Percentiles rank a stretch among this genome's conserved stretches.
Evolutionary conservation across 2,888 invertebrate species (phyloP).

Genomic region (Amphipoea lucens): DNA sequence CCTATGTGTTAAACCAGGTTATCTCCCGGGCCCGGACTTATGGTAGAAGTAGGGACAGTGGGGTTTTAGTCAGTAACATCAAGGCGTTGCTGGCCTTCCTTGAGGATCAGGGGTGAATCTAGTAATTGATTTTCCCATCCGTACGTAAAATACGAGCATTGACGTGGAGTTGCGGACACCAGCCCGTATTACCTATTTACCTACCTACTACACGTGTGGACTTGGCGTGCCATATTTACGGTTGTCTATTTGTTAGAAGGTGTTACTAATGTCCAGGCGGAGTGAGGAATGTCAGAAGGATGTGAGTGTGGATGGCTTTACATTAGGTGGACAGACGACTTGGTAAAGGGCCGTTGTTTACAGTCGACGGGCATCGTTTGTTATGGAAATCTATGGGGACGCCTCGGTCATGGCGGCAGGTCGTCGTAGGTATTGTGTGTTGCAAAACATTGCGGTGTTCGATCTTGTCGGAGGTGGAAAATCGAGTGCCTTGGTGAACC

Average conservation of each 20-base stretch:
- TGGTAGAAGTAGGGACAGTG: background rate
- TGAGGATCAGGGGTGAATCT: background rate
- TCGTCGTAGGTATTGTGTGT: conserved; percentile 31
- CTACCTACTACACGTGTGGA: background rate
- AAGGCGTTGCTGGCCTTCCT: background rate
- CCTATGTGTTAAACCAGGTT: too few species aligned
- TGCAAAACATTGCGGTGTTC: conserved; percentile 10
- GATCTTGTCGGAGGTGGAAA: background rate
- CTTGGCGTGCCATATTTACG: background rate
- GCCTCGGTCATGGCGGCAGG: conserved; percentile 13
- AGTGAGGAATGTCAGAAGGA: conserved; percentile 11
- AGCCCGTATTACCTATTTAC: background rate
- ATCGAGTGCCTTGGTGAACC: background rate
- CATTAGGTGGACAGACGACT: conserved; percentile 30
- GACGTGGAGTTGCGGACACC: background rate
- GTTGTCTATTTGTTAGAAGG: conserved; percentile 14
- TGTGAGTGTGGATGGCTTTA: conserved; percentile 30
- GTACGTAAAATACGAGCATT: background rate
- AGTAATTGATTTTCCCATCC: background rate
- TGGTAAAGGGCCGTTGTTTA: conserved; percentile 30
- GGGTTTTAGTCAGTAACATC: background rate
- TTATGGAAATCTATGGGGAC: conserved; percentile 51
- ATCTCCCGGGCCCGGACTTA: background rate
- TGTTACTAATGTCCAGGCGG: conserved; percentile 25
- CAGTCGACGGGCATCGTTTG: conserved; percentile 37